phyloP scores from a whole-genome alignment of 2,113 vertebrate species.

The Gymnorhina tibicen region DNA sequence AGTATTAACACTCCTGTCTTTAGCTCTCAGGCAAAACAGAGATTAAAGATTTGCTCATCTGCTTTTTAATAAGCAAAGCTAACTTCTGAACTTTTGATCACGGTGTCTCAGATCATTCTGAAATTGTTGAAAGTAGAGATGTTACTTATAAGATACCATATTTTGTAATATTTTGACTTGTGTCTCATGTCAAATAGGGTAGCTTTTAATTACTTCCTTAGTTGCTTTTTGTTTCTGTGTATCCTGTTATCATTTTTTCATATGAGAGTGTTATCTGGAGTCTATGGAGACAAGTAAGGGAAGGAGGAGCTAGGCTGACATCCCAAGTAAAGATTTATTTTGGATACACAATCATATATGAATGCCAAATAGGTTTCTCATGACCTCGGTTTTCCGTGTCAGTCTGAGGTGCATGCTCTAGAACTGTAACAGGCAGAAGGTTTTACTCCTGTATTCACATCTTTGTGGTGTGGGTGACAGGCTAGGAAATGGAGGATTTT shows the following conservation, averaged over 20 bases:
- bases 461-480: background rate
- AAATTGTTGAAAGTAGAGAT: background rate
- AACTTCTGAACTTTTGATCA: background rate
- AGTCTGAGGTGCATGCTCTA: background rate
- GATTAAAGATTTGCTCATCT: background rate
- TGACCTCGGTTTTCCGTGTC: background rate
- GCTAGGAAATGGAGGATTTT: background rate
- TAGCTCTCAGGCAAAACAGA: background rate
- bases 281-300: background rate
- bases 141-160: background rate
- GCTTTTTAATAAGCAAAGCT: slow-evolving; percentile 2
- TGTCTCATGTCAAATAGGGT: background rate
- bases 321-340: slow-evolving; percentile 5
- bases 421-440: background rate
- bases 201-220: background rate
- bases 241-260: background rate
- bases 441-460: background rate
- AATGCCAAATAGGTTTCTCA: slow-evolving; percentile 11
- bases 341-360: background rate
- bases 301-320: background rate
- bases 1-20: background rate
- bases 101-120: background rate
- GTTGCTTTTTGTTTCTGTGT: background rate
- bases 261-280: background rate
- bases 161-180: slow-evolving; percentile 9